Conservation (phyloP, 2,888 invertebrate genomes). For the Leptura quadrifasciata region DNA sequence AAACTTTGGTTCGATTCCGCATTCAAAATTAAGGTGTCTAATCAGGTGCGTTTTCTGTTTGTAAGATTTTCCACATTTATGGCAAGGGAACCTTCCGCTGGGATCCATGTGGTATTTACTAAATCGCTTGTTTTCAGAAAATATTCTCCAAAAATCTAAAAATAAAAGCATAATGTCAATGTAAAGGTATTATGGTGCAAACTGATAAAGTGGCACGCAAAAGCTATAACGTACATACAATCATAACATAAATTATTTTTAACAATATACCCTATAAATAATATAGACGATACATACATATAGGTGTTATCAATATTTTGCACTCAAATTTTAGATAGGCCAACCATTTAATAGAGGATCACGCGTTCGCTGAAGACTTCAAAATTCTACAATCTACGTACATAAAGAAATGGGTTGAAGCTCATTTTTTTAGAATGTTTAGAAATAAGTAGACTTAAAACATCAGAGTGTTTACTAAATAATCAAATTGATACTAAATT, state of each 20-base stretch:
- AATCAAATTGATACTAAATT: too few species aligned
- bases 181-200: too few species aligned
- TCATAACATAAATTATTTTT: background rate
- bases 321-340: too few species aligned
- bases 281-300: background rate
- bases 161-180: background rate
- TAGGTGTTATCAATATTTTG: too few species aligned
- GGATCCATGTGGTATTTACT: slow-evolving; percentile 29
- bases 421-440: too few species aligned
- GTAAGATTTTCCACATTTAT: slow-evolving; percentile 60
- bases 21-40: slow-evolving; percentile 64
- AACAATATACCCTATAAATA: background rate
- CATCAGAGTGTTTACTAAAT: too few species aligned
- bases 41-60: slow-evolving; percentile 66
- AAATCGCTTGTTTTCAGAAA: slow-evolving; percentile 30
- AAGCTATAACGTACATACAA: background rate
- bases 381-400: too few species aligned
- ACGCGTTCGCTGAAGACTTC: too few species aligned
- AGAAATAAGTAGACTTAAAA: too few species aligned
- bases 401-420: too few species aligned
- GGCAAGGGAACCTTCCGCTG: slow-evolving; percentile 47
- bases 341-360: too few species aligned
- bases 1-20: slow-evolving; percentile 63
- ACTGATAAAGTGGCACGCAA: too few species aligned
- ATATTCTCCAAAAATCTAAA: slow-evolving; percentile 33